These are phyloP conservation scores for Chionomys nivalis DNA, from an alignment of 2,113 vertebrate genomes.

Conservation along the genomic window DNA sequence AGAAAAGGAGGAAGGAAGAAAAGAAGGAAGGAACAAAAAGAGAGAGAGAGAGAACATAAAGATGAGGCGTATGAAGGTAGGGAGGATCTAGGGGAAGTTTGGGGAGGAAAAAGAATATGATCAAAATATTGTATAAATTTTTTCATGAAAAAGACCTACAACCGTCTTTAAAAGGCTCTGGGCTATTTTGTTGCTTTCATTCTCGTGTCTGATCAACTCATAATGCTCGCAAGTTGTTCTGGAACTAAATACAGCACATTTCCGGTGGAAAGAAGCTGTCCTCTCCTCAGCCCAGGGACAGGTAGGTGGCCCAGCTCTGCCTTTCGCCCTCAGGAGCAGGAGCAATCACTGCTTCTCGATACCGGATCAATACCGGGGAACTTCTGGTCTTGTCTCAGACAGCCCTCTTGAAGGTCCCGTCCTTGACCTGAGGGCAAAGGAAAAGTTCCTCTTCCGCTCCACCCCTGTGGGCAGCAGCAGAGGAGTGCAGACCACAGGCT, in stretches of 20 bases:
- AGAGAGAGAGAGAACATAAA: neutral
- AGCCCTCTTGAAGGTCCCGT: neutral
- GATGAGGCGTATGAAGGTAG: neutral
- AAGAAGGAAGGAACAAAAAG: neutral
- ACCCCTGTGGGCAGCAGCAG: neutral
- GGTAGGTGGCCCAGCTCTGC: neutral
- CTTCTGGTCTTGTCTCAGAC: constrained; percentile 1
- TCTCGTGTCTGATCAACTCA: neutral
- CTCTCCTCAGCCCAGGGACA: neutral
- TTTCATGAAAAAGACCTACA: neutral
- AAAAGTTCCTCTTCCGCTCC: neutral
- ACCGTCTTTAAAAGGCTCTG: neutral
- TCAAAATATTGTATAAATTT: neutral
- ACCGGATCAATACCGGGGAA: too few relatives aligned
- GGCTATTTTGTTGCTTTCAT: neutral
- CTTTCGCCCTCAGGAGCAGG: neutral
- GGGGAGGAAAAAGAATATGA: neutral
- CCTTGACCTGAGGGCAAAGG: neutral
- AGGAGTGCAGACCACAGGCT: neutral
- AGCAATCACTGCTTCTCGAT: neutral
- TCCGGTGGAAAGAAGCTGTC: neutral
- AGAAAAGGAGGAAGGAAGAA: too few relatives aligned
- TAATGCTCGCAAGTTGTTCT: neutral
- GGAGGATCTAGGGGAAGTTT: neutral
- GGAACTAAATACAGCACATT: neutral